phyloP scores from a whole-genome alignment of 2,888 invertebrate species.

The Acrocyrtus sp. region DNA sequence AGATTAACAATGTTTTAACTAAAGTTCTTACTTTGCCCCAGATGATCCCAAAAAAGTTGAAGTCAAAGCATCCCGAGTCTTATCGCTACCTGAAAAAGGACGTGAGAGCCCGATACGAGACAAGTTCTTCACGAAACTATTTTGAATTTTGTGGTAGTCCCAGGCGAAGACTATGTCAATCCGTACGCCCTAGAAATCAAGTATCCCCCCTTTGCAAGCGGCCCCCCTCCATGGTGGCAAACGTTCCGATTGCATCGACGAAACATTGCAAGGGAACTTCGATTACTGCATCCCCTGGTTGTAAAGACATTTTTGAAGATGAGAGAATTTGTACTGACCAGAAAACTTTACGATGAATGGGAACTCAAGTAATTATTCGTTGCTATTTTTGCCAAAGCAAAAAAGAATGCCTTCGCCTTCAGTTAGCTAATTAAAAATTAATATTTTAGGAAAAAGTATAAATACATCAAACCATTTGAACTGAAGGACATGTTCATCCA shows the following conservation, averaged over 20 bases:
- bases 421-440: no score
- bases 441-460: slow-evolving; percentile 17
- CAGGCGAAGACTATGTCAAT: slow-evolving; percentile 46
- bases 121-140: slow-evolving; percentile 56
- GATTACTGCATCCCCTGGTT: slow-evolving; percentile 54
- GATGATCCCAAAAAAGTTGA: slow-evolving; percentile 52
- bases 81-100: slow-evolving; percentile 51
- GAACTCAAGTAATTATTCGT: slow-evolving; percentile 38
- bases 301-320: slow-evolving; percentile 56
- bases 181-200: slow-evolving; percentile 47
- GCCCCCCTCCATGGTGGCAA: slow-evolving; percentile 56
- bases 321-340: slow-evolving; percentile 46
- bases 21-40: slow-evolving; percentile 11
- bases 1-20: not conserved
- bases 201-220: slow-evolving; percentile 49
- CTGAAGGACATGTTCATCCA: slow-evolving; percentile 52
- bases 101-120: slow-evolving; percentile 49
- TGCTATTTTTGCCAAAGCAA: no score
- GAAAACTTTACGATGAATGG: slow-evolving; percentile 50
- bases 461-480: slow-evolving; percentile 55
- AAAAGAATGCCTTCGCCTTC: no score
- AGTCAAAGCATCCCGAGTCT: slow-evolving; percentile 42
- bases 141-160: slow-evolving; percentile 56
- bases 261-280: slow-evolving; percentile 29
- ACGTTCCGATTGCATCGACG: slow-evolving; percentile 32